A percentile compares a stretch with the other conserved stretches of the same genome.
Evolutionary conservation across 2,797 vertebrate species (phyloP).

Genomic region (Cottoperca gobio): DNA sequence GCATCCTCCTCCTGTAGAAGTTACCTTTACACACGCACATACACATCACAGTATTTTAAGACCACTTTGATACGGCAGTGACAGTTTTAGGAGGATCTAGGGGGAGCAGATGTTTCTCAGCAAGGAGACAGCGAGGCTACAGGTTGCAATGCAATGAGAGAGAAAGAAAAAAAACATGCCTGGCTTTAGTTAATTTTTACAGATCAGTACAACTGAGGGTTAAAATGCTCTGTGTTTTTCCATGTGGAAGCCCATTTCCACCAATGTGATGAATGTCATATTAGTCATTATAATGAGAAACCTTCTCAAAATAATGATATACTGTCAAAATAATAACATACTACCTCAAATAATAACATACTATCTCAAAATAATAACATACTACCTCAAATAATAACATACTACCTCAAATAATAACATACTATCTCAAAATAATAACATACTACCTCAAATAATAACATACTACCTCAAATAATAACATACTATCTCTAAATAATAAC

Average conservation of each 20-base stretch:
- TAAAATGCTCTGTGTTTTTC: conserved; percentile 33
- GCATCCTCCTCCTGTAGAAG: conserved; percentile 17
- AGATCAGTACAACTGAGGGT: conserved; percentile 43
- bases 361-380: too few species aligned
- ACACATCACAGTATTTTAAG: conserved; percentile 67
- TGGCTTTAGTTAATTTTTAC: conserved; percentile 49
- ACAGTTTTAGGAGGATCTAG: conserved; percentile 44
- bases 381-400: too few species aligned
- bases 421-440: too few species aligned
- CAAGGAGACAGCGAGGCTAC: conserved; percentile 45
- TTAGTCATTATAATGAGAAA: too few species aligned
- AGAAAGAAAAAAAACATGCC: conserved; percentile 28
- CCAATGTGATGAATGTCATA: too few species aligned
- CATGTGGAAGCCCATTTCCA: conserved; percentile 10
- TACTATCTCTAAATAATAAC: too few species aligned
- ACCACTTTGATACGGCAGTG: conserved; percentile 72
- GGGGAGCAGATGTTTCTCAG: conserved; percentile 35
- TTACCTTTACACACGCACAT: conserved; percentile 34
- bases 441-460: too few species aligned
- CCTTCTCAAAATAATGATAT: too few species aligned
- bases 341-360: too few species aligned
- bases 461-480: too few species aligned
- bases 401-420: too few species aligned
- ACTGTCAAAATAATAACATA: too few species aligned
- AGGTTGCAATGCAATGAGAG: conserved; percentile 28